Evolutionary conservation across 2,888 invertebrate genomes (phyloP).

Genomic region (Lithophane leautieri): DNA sequence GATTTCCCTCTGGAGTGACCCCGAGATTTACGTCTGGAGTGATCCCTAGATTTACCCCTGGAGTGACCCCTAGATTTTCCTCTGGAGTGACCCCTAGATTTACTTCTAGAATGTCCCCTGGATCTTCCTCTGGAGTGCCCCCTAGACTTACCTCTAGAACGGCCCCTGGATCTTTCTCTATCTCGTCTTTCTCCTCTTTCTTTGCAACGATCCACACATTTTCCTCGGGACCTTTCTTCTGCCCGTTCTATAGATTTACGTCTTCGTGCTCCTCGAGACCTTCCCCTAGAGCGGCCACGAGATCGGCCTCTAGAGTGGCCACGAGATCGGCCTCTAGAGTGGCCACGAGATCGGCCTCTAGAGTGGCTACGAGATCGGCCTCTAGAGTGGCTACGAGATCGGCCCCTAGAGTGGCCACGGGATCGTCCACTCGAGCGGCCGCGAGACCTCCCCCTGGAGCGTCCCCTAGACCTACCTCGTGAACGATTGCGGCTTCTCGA

Average conservation of each 20-base stretch:
- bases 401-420: constrained; percentile 18
- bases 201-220: constrained; percentile 43
- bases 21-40: constrained; percentile 30
- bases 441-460: constrained; percentile 34
- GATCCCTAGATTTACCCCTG: constrained; percentile 33
- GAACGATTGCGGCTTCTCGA: constrained; percentile 29
- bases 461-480: constrained; percentile 23
- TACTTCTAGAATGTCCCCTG: constrained; percentile 33
- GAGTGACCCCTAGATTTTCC: constrained; percentile 4
- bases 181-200: constrained; percentile 24
- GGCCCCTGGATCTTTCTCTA: constrained; percentile 31
- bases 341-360: constrained; percentile 21
- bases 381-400: constrained; percentile 28
- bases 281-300: constrained; percentile 12
- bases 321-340: constrained; percentile 18
- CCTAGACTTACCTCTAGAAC: constrained; percentile 41
- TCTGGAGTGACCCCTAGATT: constrained; percentile 22
- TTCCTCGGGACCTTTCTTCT: constrained; percentile 2
- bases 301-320: constrained; percentile 14
- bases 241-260: constrained; percentile 38
- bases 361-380: constrained; percentile 28
- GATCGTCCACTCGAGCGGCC: constrained; percentile 28
- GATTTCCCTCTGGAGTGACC: constrained; percentile 22
- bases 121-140: constrained; percentile 33
- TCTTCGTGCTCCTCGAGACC: constrained; percentile 26